These are phyloP conservation scores for Pseudochirops cupreus DNA, from an alignment of 2,797 vertebrate genomes.

Conservation along the genomic window DNA sequence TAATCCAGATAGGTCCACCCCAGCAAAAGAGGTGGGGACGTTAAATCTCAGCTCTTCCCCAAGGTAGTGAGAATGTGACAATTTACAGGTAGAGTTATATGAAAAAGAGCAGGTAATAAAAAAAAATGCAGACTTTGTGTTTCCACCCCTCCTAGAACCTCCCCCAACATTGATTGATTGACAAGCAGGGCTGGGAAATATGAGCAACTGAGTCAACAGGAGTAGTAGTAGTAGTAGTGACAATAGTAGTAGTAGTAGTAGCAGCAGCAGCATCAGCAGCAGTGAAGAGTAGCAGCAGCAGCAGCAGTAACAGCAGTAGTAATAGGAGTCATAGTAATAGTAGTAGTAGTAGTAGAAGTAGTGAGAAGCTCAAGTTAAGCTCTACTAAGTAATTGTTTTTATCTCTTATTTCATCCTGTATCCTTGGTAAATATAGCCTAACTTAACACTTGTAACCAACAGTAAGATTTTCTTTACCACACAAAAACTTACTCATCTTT, in stretches of 20 bases:
- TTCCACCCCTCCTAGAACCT: not conserved
- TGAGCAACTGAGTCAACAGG: not conserved
- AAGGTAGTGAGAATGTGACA: not conserved
- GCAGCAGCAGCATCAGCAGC: too few species aligned
- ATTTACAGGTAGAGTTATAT: not conserved
- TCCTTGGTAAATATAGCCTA: not conserved
- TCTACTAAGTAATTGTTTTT: not conserved
- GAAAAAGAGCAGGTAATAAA: not conserved
- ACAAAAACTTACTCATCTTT: not conserved
- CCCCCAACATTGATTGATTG: not conserved
- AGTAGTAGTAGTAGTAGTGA: not conserved
- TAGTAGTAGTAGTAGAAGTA: too few species aligned
- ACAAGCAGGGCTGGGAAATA: not conserved
- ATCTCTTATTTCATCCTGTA: not conserved
- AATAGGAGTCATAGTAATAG: too few species aligned
- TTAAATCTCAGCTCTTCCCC: not conserved
- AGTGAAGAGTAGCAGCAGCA: too few species aligned
- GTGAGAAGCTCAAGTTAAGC: not conserved
- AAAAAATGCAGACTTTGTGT: not conserved
- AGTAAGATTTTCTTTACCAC: not conserved
- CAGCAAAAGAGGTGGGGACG: not conserved
- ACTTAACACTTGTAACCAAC: not conserved
- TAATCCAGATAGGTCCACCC: not conserved
- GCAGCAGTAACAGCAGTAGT: too few species aligned
- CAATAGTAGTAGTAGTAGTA: too few species aligned